Base-by-base conservation (phyloP, 2,888 invertebrate genomes). In the Xylocampa areola region DNA sequence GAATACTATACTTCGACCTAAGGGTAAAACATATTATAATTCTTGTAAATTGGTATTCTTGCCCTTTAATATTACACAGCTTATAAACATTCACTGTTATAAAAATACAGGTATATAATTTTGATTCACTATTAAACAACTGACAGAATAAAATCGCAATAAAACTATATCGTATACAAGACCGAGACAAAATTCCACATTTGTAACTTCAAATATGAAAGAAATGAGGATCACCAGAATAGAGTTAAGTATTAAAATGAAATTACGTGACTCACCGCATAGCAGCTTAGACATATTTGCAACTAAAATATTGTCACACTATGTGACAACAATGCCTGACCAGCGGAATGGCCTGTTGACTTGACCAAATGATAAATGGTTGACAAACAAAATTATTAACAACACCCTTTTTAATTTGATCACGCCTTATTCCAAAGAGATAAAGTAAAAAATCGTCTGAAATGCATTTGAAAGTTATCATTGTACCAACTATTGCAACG, bases 311-410 rank as follows among this genome's bases (percentile, higher is more conserved):
- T 73, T 75, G 73, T 71, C 70, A 69, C 57, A 69, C 27, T 43
- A 43, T 35, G 44, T 54, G 53, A 79, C 79, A 79, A 82, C 67
- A 71, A 66, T 63, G 49, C 43, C 19, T 67, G 48, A 55, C 40
- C 73, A 76, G 78, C 77, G 70, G 76, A 71, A 70, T 70, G 58
- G 74, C 77, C 54, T 59, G 68, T 64, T 64, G 52, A 70, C 59
- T 73, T 73, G 68, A 64, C 74, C 72, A 76, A 80, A 77, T 80
- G 77, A 82, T 69, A 80, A 84, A 84, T 76, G 74, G 71, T 52
- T 53, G 55, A 57, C 40, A 43, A 57, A 49, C 48, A 47, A 45
- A 25, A 16, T 2, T 16, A 7, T n/a, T 10, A n/a, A 35, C 23
- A 6, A 6, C 6, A 16, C 3, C 5, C 1, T 10, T 13, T 17